phyloP scores from a whole-genome alignment of 1,140 invertebrate species.

The Drosophila tani region DNA sequence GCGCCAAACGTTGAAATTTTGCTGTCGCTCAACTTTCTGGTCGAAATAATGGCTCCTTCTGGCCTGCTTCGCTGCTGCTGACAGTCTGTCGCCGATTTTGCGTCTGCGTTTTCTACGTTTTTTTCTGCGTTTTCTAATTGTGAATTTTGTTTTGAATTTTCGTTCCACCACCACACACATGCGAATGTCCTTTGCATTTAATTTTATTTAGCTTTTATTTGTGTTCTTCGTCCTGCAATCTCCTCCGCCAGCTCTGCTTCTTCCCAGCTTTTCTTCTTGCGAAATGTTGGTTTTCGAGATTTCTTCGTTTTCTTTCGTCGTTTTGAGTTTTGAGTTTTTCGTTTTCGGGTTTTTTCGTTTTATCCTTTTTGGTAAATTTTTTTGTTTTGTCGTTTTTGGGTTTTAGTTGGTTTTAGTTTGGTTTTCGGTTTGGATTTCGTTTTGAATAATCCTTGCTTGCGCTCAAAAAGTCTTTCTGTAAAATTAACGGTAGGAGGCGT shows the following conservation, averaged over 20 bases:
- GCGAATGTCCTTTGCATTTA: slow-evolving; percentile 85
- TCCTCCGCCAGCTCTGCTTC: slow-evolving; percentile 26
- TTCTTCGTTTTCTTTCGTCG: slow-evolving; percentile 35
- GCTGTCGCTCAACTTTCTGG: slow-evolving; percentile 77
- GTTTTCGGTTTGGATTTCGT: slow-evolving; percentile 53
- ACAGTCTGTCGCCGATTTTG: slow-evolving; percentile 65
- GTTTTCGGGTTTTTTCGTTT: slow-evolving; percentile 31
- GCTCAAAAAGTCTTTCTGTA: slow-evolving; percentile 84
- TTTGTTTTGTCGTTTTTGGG: slow-evolving; percentile 48
- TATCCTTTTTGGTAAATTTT: slow-evolving; percentile 40
- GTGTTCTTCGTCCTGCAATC: slow-evolving; percentile 37
- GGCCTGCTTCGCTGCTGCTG: slow-evolving; percentile 34
- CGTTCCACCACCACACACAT: slow-evolving; percentile 85
- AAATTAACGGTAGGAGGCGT: slow-evolving; percentile 51
- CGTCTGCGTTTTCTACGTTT: slow-evolving; percentile 81
- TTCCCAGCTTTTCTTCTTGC: slow-evolving; percentile 59
- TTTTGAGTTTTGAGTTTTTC: slow-evolving; percentile 37
- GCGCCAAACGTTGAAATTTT: slow-evolving; percentile 83
- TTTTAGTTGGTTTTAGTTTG: slow-evolving; percentile 58
- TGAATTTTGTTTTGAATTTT: slow-evolving; percentile 85
- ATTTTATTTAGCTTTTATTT: slow-evolving; percentile 80
- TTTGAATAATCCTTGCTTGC: slow-evolving; percentile 81
- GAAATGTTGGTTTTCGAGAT: slow-evolving; percentile 55
- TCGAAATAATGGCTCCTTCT: slow-evolving; percentile 64
- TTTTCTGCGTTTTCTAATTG: slow-evolving; percentile 85